Percentiles rank a stretch among this genome's conserved stretches.
Evolutionary conservation across 2,797 vertebrate genomes (phyloP).

Genomic region (Lemur catta): DNA sequence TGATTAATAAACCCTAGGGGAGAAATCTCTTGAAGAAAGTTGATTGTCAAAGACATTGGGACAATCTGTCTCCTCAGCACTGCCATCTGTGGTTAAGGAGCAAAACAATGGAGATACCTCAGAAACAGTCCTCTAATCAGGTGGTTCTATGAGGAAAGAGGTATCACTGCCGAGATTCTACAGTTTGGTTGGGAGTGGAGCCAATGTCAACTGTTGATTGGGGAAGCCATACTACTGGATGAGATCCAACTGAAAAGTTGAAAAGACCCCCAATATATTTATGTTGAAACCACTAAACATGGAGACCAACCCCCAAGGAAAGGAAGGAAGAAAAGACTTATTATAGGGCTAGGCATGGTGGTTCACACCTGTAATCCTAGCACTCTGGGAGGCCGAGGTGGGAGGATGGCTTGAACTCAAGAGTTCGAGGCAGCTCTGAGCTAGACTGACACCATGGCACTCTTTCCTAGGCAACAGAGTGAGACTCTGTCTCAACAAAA

Average conservation of each 20-base stretch:
- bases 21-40: background rate
- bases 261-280: background rate
- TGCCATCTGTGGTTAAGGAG: background rate
- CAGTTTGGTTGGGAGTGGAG: background rate
- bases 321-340: background rate
- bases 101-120: background rate
- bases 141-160: background rate
- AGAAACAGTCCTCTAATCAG: background rate
- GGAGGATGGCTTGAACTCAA: too few relatives aligned
- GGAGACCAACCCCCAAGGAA: background rate
- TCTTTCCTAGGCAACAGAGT: too few relatives aligned
- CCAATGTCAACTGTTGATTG: background rate
- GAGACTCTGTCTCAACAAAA: background rate
- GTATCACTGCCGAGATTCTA: background rate
- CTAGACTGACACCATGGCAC: too few relatives aligned
- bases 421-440: too few relatives aligned
- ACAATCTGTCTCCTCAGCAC: background rate
- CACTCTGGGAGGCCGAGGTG: too few relatives aligned
- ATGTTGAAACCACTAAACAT: background rate
- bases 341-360: too few relatives aligned
- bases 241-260: background rate
- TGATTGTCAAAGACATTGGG: background rate
- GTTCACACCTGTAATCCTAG: too few relatives aligned
- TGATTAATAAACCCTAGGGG: background rate
- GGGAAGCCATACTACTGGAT: background rate